A percentile compares a stretch with the other conserved stretches of the same genome.
phyloP scores from a whole-genome alignment of 2,888 invertebrate species.

The Rhagium mordax region DNA sequence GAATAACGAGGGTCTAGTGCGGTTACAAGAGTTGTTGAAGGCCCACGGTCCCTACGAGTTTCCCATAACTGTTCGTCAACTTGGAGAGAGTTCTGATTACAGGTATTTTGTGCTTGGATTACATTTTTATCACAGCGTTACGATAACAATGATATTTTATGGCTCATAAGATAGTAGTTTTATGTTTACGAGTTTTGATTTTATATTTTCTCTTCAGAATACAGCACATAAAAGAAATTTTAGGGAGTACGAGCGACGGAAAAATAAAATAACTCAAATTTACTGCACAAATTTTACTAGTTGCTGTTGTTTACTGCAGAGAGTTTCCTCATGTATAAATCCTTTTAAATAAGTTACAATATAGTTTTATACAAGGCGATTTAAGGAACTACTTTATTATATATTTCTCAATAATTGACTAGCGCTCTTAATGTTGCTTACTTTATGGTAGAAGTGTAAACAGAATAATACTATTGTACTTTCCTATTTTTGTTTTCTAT shows the following conservation, averaged over 20 bases:
- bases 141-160: constrained; percentile 25
- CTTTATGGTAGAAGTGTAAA: no score
- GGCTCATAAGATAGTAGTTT: constrained; percentile 15
- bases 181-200: background rate
- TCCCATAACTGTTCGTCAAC: constrained; percentile 87
- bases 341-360: background rate
- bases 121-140: background rate
- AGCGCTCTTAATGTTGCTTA: no score
- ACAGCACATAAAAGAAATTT: constrained; percentile 4
- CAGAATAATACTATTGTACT: no score
- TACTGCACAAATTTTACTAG: background rate
- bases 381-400: no score
- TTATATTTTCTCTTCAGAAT: constrained; percentile 16
- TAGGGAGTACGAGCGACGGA: background rate
- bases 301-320: background rate
- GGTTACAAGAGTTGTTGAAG: constrained; percentile 90
- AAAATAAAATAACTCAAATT: constrained; percentile 16
- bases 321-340: background rate
- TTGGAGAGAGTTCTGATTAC: constrained; percentile 88
- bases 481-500: no score
- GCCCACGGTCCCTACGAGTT: constrained; percentile 89
- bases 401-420: no score
- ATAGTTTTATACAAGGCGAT: no score
- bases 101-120: constrained; percentile 72
- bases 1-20: constrained; percentile 92